Evolutionary conservation across 2,888 invertebrate species (phyloP).

Genomic region (Himalopsyche anomala): DNA sequence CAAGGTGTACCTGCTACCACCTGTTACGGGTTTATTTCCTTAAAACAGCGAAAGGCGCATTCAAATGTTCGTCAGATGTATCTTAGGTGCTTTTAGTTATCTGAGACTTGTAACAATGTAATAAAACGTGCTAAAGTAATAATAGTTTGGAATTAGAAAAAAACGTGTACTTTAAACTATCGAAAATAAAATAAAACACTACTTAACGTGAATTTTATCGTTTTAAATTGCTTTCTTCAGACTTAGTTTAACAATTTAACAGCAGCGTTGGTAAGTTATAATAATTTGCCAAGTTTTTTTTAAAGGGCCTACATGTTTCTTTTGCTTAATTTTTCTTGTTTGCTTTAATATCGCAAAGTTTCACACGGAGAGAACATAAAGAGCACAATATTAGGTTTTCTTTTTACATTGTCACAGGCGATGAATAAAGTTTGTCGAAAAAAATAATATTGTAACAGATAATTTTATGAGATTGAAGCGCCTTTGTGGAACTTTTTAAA

Average conservation of each 20-base stretch:
- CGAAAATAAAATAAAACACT: no score
- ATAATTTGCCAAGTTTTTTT: conserved; percentile 24
- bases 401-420: neutral
- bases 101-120: no score
- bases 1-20: no score
- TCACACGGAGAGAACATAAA: conserved; percentile 13
- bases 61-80: no score
- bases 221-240: neutral
- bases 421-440: conserved; percentile 19
- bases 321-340: conserved; percentile 15
- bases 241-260: neutral
- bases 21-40: no score
- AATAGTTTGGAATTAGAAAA: no score
- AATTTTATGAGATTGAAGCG: conserved; percentile 30
- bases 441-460: conserved; percentile 12
- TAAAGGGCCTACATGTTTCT: conserved; percentile 12
- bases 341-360: conserved; percentile 8
- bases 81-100: no score
- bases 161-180: no score
- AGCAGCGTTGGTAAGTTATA: neutral
- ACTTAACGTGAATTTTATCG: neutral
- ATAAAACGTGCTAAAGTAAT: no score
- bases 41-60: no score
- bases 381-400: conserved; percentile 7
- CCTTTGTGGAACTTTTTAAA: neutral